Evolutionary conservation across 2,888 invertebrate species (phyloP).

Genomic region (Stenodera caucasica): DNA sequence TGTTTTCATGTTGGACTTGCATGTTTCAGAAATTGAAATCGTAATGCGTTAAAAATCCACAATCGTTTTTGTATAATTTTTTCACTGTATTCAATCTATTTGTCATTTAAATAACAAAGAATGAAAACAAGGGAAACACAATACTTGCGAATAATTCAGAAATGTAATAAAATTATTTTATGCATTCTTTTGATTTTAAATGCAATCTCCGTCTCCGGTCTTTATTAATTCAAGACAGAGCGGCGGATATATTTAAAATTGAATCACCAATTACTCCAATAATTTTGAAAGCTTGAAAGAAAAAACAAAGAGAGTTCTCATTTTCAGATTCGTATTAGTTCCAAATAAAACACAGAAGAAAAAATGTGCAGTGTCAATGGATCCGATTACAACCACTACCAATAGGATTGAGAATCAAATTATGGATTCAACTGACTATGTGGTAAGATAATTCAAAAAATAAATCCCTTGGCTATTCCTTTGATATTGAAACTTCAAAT

Average conservation of each 20-base stretch:
- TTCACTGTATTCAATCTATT: background rate
- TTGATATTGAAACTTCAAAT: background rate
- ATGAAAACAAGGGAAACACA: background rate
- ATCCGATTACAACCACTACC: slow-evolving; percentile 34
- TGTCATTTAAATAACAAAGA: background rate
- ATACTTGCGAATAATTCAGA: background rate
- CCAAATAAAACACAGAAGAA: background rate
- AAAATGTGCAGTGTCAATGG: slow-evolving; percentile 38
- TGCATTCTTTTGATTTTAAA: background rate
- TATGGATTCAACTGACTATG: slow-evolving; percentile 38
- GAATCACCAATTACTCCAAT: no score
- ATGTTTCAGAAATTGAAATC: background rate
- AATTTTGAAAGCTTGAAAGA: no score
- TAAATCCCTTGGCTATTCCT: background rate
- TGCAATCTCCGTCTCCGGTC: background rate
- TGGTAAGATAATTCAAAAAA: slow-evolving; percentile 34
- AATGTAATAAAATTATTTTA: background rate
- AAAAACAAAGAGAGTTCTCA: no score
- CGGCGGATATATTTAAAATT: no score
- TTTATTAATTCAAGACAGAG: no score
- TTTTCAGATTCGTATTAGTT: no score
- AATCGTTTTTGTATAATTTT: no score
- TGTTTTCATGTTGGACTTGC: background rate
- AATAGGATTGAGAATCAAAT: slow-evolving; percentile 36
- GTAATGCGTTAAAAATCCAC: background rate